These are phyloP conservation scores for Aplodontia rufa DNA, from an alignment of 2,113 vertebrate genomes.

Conservation along the genomic window DNA sequence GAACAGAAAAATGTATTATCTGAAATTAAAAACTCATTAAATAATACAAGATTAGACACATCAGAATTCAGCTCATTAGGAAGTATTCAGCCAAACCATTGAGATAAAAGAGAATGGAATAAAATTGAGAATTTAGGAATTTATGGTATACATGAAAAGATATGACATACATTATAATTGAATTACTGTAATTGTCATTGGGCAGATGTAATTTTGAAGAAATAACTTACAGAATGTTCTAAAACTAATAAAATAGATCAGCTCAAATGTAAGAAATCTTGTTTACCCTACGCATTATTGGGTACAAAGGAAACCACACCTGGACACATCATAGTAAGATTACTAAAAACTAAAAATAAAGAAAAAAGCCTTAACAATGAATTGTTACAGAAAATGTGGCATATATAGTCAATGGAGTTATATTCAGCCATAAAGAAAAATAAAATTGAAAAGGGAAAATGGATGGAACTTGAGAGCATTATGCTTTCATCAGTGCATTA, in stretches of 20 bases:
- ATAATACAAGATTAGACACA: background rate
- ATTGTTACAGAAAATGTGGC: no score
- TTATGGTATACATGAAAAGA: background rate
- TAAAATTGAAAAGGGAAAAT: no score
- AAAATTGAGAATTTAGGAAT: background rate
- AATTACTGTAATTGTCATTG: background rate
- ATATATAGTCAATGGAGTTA: no score
- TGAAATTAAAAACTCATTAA: background rate
- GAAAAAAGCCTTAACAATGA: no score
- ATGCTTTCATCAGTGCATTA: no score
- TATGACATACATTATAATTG: background rate
- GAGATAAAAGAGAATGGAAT: background rate
- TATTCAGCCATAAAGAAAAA: no score
- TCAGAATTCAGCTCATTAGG: background rate
- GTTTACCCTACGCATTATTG: background rate
- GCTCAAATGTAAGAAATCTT: background rate
- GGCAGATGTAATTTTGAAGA: conserved; percentile 42
- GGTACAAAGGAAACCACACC: background rate
- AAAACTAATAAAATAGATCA: background rate
- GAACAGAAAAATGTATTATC: background rate
- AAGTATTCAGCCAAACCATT: background rate
- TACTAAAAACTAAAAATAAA: conserved; percentile 5
- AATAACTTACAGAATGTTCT: background rate
- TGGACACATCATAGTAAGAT: background rate
- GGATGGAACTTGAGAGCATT: no score